These are phyloP conservation scores for Rotaria magnacalcarata DNA, from an alignment of 2,888 invertebrate genomes.

Conservation along the genomic window DNA sequence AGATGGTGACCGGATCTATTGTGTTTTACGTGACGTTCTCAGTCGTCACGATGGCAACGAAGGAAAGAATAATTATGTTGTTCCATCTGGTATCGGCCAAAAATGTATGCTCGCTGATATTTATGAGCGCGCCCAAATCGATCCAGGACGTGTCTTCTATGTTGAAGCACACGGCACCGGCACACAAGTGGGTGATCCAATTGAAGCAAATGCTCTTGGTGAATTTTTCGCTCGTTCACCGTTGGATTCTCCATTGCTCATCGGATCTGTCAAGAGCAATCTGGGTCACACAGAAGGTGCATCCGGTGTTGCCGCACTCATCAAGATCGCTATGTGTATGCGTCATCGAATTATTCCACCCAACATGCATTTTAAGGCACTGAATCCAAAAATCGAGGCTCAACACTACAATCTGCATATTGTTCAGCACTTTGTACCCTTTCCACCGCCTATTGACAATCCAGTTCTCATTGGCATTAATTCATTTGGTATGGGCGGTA, in stretches of 20 bases:
- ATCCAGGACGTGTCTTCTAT: constrained; percentile 47
- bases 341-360: constrained; percentile 49
- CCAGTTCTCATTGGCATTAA: constrained; percentile 49
- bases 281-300: constrained; percentile 52
- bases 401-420: not conserved
- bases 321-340: constrained; percentile 52
- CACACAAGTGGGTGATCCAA: constrained; percentile 49
- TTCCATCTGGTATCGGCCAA: constrained; percentile 50
- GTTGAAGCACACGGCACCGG: constrained; percentile 49
- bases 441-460: constrained; percentile 42
- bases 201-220: constrained; percentile 49
- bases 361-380: constrained; percentile 49
- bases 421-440: no score
- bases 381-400: constrained; percentile 49
- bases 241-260: not conserved
- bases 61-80: constrained; percentile 49
- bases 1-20: constrained; percentile 50
- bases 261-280: constrained; percentile 52
- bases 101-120: constrained; percentile 47
- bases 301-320: constrained; percentile 50
- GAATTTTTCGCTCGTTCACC: constrained; percentile 30
- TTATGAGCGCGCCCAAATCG: constrained; percentile 47
- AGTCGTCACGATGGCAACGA: constrained; percentile 50
- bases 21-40: constrained; percentile 47
- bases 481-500: constrained; percentile 53